Base-by-base conservation (phyloP, 1,140 invertebrate genomes). In the Littorina saxatilis region DNA sequence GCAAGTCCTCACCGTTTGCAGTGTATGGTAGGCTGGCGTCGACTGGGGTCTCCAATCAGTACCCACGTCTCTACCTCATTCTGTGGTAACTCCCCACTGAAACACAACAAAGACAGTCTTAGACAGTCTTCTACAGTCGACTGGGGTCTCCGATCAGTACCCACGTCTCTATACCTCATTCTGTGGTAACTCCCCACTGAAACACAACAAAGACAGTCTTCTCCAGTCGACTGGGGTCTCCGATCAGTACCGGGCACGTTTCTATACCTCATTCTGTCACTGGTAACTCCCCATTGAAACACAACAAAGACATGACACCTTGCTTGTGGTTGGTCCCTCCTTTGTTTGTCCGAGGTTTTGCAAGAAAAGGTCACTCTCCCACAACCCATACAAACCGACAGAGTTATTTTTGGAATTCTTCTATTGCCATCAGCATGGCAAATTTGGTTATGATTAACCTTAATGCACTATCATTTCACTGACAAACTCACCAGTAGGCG, bases 1-100 rank as follows among this genome's bases (percentile, higher is more conserved):
- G n/a, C n/a, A n/a, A n/a, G n/a, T n/a, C n/a, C n/a, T 81, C 83
- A 91, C 91, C 84, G 87, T 87, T 90, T 91, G 84, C 90, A 91
- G 55, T 91, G 91, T 15, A 92, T 86, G 63, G 82, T 76, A 3
- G 90, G 89, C 73, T 91, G 87, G 79, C 86, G 87, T 47, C 85
- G 87, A 55, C 89, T 91, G 9, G 87, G 84, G 66, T 92, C 91
- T 39, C 78, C 82, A 79, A 92, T 89, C 27, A 91, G 68, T 27
- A 92, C 83, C 90, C 90, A 91, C 11, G 89, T 90, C 20, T 90
- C 86, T 15, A 85, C 79, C 52, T 88, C 87, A 13, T 87, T 83
- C 43, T 86, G 73, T 0, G 84, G 73, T 29, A 89, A 52, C 20
- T 39, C 50, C 35, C 83, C 83, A 79, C 87, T 88, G 81, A 47